Conservation (phyloP, 1,140 invertebrate species). For the Laodelphax striatellus region DNA sequence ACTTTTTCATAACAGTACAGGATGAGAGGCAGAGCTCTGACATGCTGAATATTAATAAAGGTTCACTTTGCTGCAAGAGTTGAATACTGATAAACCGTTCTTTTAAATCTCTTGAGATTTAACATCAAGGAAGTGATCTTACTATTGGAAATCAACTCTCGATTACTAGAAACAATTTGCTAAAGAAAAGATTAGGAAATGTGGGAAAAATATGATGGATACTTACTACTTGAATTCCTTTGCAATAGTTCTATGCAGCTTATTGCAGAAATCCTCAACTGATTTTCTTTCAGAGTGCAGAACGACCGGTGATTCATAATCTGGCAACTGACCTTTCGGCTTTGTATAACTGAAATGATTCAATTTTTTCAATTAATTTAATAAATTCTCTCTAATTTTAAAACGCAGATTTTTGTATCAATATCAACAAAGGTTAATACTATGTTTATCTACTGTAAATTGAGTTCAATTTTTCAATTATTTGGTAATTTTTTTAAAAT, state of each 20-base stretch:
- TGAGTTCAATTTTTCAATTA: not conserved
- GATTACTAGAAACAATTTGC: too few species aligned
- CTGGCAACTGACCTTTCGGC: conserved; percentile 97
- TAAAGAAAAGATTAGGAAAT: too few species aligned
- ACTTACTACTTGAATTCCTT: conserved; percentile 99
- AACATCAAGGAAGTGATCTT: too few species aligned
- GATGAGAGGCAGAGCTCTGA: too few species aligned
- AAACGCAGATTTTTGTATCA: not conserved
- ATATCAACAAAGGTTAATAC: not conserved
- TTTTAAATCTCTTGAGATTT: too few species aligned
- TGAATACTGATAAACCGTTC: too few species aligned
- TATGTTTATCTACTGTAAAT: too few species aligned
- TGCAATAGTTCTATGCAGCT: conserved; percentile 91
- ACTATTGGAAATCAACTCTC: too few species aligned
- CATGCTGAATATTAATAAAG: too few species aligned
- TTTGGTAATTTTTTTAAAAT: not conserved
- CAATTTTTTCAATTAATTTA: not conserved
- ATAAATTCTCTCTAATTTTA: not conserved
- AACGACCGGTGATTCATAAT: conserved; percentile 94
- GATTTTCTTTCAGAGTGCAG: conserved; percentile 73
- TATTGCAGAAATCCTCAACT: conserved; percentile 98
- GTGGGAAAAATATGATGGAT: too few species aligned
- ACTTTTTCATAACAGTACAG: too few species aligned
- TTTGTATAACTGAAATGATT: conserved; percentile 38
- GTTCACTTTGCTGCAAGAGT: too few species aligned